Base-by-base conservation (phyloP, 2,113 vertebrate genomes). In the Cyanoderma ruficeps region DNA sequence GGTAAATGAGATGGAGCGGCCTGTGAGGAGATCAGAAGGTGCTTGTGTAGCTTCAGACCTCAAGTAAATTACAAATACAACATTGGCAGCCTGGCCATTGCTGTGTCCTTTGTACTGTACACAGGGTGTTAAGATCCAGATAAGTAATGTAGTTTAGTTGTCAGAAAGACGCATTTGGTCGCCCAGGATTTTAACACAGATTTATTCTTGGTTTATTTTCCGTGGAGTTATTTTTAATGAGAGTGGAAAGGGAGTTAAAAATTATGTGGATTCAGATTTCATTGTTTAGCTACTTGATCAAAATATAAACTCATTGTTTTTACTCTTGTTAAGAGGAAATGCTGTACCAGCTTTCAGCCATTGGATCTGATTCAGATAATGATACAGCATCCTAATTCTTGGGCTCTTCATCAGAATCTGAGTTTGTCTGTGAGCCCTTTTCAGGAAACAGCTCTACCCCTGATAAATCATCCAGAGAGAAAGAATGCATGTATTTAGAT, bases 341-440 rank as follows among this genome's bases (percentile, higher is more conserved):
- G 86, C 83, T 68, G 0, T 83, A 90, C 89, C 92, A 70, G 92
- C 90, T 90, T 78, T 89, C 90, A 93, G 88, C 76, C 52, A 83
- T 96, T 91, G 61, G 67, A 91, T 92, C 67, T 93, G 88, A 93
- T 96, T 92, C 87, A 87, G 88, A 78, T 95, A 83, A 91, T 76
- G 90, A 92, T 84, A 83, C 76, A 75, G 77, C 88, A 88, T 90
- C 88, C 88, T 94, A 87, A 79, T 94, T 92, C 96, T 64, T 35
- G 76, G 55, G 63, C 76, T 81, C 85, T 61, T 19, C 88, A 81
- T 86, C 90, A 87, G 44, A 44, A 68, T 67, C 47, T 30, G 72
- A 64, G 60, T 57, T 85, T 71, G 71, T 56, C 83, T 87, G 56
- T 83, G 76, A 92, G 80, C 46, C 67, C 83, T 67, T 88, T 71